Evolutionary conservation across 1,140 invertebrate species (phyloP).

Genomic region (Eueides isabella): DNA sequence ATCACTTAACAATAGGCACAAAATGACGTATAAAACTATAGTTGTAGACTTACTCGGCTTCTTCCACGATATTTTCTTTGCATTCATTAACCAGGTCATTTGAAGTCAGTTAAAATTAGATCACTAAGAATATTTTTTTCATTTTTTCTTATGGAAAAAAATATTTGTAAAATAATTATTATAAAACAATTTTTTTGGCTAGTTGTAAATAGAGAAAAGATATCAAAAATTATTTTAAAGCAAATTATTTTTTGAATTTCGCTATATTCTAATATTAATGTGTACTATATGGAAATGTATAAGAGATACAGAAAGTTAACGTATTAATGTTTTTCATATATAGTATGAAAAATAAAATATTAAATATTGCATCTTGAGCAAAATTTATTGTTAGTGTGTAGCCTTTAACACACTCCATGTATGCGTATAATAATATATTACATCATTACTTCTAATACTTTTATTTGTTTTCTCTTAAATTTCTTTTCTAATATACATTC

Average conservation of each 20-base stretch:
- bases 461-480: no score
- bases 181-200: not conserved
- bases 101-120: conserved; percentile 30
- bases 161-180: not conserved
- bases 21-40: conserved; percentile 20
- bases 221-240: not conserved
- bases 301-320: no score
- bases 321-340: no score
- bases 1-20: conserved; percentile 23
- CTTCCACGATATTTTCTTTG: conserved; percentile 31
- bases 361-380: no score
- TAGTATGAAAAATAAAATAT: no score
- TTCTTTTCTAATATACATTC: no score
- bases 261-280: no score
- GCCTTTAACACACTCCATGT: no score
- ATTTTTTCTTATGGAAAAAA: conserved; percentile 9
- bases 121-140: conserved; percentile 7
- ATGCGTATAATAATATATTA: no score
- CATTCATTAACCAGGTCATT: conserved; percentile 27
- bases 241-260: not conserved
- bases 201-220: not conserved
- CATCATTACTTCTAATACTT: no score
- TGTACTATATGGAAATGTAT: no score
- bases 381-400: no score
- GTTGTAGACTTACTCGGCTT: conserved; percentile 25